Conservation (phyloP, 2,888 invertebrate species). For the Aethes cnicana region DNA sequence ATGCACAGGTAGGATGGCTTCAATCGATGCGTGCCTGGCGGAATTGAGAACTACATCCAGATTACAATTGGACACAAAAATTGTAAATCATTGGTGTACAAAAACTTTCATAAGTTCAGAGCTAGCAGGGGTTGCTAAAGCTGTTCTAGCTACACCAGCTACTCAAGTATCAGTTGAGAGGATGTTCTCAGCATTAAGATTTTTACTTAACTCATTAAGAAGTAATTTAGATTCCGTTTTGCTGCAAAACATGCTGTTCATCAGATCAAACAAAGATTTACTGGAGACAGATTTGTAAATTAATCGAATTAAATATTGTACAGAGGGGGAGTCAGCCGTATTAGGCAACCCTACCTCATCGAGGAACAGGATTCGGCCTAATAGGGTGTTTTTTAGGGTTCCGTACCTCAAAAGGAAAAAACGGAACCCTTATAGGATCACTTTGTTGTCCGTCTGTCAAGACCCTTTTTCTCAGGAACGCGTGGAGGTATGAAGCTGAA, state of each 20-base stretch:
- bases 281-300: no score
- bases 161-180: slow-evolving; percentile 4
- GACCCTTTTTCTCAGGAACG: no score
- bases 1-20: neutral
- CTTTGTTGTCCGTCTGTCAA: no score
- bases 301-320: neutral
- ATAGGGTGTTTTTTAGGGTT: no score
- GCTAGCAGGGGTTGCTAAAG: neutral
- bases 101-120: neutral
- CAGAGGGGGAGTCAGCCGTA: neutral
- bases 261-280: slow-evolving; percentile 10
- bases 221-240: neutral
- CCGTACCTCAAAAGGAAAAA: no score
- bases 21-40: neutral
- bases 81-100: slow-evolving; percentile 4
- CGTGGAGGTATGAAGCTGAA: no score
- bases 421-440: no score
- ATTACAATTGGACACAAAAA: slow-evolving; percentile 1
- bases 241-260: slow-evolving; percentile 6
- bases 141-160: neutral
- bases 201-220: slow-evolving; percentile 4
- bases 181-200: slow-evolving; percentile 1
- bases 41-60: neutral
- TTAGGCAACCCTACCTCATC: neutral
- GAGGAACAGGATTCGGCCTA: neutral